Evolutionary conservation across 2,113 vertebrate species (phyloP).

Genomic region (Aptenodytes forsteri): DNA sequence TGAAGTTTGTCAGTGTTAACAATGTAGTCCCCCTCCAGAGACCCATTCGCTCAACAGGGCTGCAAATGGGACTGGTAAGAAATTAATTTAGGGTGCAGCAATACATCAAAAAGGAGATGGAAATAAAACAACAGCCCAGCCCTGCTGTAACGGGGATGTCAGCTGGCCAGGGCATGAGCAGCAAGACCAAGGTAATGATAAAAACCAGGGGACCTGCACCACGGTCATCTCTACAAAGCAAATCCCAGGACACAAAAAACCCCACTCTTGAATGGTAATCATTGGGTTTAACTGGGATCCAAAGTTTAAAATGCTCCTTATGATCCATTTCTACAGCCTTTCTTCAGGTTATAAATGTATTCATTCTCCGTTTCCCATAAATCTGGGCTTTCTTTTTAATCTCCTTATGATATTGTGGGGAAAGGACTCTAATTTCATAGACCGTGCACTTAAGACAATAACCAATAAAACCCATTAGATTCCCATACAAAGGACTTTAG

Average conservation of each 20-base stretch:
- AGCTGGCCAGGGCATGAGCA: background rate
- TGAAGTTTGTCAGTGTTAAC: conserved; percentile 6
- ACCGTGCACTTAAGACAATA: background rate
- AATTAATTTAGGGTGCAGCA: conserved; percentile 12
- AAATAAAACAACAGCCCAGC: background rate
- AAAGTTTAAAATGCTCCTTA: background rate
- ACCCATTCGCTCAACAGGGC: background rate
- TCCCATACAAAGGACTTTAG: background rate
- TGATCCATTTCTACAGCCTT: background rate
- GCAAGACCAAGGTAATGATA: background rate
- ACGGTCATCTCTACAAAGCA: background rate
- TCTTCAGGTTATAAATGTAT: background rate
- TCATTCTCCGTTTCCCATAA: background rate
- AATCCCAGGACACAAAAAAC: background rate
- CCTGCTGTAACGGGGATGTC: background rate
- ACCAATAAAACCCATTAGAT: background rate
- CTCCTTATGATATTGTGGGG: background rate
- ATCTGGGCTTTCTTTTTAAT: background rate
- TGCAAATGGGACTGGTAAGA: background rate
- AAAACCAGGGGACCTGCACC: background rate
- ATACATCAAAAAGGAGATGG: background rate
- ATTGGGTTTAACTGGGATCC: background rate
- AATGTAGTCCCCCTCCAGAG: background rate
- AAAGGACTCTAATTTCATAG: background rate
- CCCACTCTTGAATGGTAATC: background rate